These are phyloP conservation scores for Drosophila buzzatii DNA, from an alignment of 2,888 invertebrate genomes.

Conservation along the genomic window DNA sequence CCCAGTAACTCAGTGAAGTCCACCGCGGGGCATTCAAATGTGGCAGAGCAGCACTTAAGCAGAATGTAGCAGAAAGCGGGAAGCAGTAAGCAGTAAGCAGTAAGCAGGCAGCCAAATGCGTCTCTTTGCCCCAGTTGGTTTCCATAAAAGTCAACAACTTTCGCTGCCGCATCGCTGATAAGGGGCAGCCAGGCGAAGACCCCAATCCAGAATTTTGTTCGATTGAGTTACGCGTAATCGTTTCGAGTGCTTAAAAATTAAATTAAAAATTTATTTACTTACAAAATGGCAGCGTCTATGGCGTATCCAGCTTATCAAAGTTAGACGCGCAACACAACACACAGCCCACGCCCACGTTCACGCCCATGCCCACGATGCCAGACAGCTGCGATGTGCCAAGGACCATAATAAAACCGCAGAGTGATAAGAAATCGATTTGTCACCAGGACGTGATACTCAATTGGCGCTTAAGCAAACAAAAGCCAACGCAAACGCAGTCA, in stretches of 20 bases:
- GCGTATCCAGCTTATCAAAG: conserved; percentile 57
- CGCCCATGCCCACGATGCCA: conserved; percentile 7
- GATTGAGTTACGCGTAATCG: conserved; percentile 79
- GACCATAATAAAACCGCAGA: conserved; percentile 71
- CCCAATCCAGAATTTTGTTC: conserved; percentile 40
- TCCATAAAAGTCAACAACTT: conserved; percentile 78
- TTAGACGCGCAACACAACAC: conserved; percentile 22
- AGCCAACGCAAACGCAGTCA: conserved; percentile 57
- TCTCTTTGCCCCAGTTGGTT: conserved; percentile 48
- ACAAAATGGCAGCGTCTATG: conserved; percentile 44
- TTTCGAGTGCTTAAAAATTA: conserved; percentile 74
- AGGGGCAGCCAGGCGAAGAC: conserved; percentile 48
- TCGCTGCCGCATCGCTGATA: conserved; percentile 65
- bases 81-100: not conserved
- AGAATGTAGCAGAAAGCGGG: conserved; percentile 11
- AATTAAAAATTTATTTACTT: conserved; percentile 79
- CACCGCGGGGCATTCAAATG: conserved; percentile 59
- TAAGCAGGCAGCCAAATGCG: conserved; percentile 6
- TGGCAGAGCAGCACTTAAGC: conserved; percentile 50
- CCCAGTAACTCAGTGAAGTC: conserved; percentile 36
- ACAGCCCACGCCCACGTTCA: not conserved
- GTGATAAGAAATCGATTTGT: conserved; percentile 81
- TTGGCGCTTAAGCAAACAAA: conserved; percentile 76
- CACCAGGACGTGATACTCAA: conserved; percentile 77
- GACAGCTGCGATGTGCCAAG: conserved; percentile 5